phyloP scores from a whole-genome alignment of 2,797 vertebrate genomes.

The Perodicticus potto region DNA sequence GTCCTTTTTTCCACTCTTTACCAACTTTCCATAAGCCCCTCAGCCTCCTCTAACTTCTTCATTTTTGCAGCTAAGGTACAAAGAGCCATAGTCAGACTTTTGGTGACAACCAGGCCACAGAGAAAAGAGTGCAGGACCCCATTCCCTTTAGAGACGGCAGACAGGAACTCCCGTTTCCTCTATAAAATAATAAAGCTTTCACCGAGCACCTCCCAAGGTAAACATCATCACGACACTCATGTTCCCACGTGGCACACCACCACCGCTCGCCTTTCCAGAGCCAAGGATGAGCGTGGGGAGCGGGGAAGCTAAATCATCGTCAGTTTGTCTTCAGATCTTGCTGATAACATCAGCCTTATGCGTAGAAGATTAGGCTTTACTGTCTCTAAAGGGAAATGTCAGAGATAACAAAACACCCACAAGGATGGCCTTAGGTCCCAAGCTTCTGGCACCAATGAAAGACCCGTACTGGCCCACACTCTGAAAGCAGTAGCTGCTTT shows the following conservation, averaged over 20 bases:
- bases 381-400: conserved; percentile 1
- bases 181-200: conserved; percentile 58
- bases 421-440: not conserved
- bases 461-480: not conserved
- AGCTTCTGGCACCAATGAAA: conserved; percentile 25
- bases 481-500: conserved; percentile 12
- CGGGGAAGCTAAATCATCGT: not conserved
- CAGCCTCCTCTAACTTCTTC: not conserved
- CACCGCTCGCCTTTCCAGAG: not conserved
- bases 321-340: conserved; percentile 25
- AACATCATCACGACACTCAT: conserved; percentile 32
- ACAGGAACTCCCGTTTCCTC: not conserved
- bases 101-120: conserved; percentile 24
- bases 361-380: conserved; percentile 7
- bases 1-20: not conserved
- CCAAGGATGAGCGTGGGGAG: not conserved
- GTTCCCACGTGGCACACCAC: not conserved
- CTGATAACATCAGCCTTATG: conserved; percentile 33
- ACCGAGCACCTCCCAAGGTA: conserved; percentile 23
- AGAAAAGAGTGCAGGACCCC: not conserved
- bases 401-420: not conserved
- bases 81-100: conserved; percentile 15
- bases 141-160: conserved; percentile 1
- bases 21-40: not conserved
- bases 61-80: conserved; percentile 24